These are phyloP conservation scores for Equus przewalskii DNA, from an alignment of 2,113 vertebrate species.

Conservation along the genomic window DNA sequence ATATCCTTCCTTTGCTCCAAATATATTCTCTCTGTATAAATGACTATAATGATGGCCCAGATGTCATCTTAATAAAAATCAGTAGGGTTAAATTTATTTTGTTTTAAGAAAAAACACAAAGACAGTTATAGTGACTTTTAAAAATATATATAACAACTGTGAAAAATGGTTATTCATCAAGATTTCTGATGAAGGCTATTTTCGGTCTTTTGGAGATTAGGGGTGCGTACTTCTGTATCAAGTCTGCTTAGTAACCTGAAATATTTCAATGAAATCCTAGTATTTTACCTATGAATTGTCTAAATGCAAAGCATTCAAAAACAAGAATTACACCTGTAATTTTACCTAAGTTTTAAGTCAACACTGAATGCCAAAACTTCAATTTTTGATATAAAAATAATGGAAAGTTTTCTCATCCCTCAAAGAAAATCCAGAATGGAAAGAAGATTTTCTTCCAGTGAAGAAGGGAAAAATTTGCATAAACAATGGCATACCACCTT, in stretches of 20 bases:
- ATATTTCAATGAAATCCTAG: slow-evolving; percentile 2
- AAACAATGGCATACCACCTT: not conserved
- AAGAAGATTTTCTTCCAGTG: not conserved
- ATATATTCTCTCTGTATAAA: slow-evolving; percentile 24
- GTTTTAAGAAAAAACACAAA: not conserved
- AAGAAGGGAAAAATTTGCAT: not conserved
- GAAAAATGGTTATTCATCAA: not conserved
- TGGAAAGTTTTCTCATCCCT: not conserved
- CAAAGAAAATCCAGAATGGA: not conserved
- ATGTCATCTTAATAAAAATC: slow-evolving; percentile 13
- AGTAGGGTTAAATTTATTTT: slow-evolving; percentile 40
- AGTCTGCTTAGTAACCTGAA: not conserved
- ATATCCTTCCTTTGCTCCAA: not conserved
- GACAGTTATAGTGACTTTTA: not conserved
- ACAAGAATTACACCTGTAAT: not conserved
- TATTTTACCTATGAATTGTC: not conserved
- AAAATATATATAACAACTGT: not conserved
- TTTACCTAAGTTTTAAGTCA: not conserved
- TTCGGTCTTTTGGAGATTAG: not conserved
- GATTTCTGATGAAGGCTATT: not conserved
- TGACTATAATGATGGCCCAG: not conserved
- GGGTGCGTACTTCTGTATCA: not conserved
- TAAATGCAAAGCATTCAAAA: slow-evolving; percentile 7
- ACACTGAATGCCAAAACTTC: not conserved
- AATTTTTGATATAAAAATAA: not conserved